Percentiles rank a stretch among this genome's conserved stretches.
Conservation (phyloP, 2,888 invertebrate species). For the Orthonevra nobilis region DNA sequence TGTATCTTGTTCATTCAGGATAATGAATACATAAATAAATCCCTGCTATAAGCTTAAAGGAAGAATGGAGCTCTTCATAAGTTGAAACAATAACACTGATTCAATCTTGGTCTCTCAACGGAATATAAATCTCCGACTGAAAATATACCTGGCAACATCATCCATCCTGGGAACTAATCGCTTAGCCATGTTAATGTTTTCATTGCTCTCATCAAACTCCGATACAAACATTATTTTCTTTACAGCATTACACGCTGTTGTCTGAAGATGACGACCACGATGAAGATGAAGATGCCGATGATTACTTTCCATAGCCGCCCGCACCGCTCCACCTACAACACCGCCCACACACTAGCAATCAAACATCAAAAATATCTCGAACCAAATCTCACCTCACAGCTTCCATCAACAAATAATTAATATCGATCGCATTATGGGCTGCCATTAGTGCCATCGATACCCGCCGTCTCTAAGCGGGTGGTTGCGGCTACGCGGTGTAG, state of each 20-base stretch:
- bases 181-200: slow-evolving; percentile 38
- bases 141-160: slow-evolving; percentile 17
- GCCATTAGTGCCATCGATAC: slow-evolving; percentile 58
- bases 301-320: slow-evolving; percentile 5
- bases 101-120: not conserved
- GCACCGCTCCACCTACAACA: not conserved
- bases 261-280: slow-evolving; percentile 10
- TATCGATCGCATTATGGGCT: slow-evolving; percentile 61
- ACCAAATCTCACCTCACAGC: slow-evolving; percentile 46
- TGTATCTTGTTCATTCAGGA: too few species aligned
- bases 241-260: slow-evolving; percentile 30
- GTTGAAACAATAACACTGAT: too few species aligned
- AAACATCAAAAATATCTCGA: slow-evolving; percentile 48
- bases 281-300: slow-evolving; percentile 23
- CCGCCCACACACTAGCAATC: slow-evolving; percentile 26
- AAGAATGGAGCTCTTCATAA: too few species aligned
- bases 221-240: slow-evolving; percentile 36
- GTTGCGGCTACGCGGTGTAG: too few species aligned
- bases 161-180: slow-evolving; percentile 36
- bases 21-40: too few species aligned
- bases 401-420: slow-evolving; percentile 64
- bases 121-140: not conserved
- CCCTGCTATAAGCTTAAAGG: too few species aligned
- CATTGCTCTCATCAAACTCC: slow-evolving; percentile 47
- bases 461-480: slow-evolving; percentile 46